Evolutionary conservation across 2,888 invertebrate species (phyloP).

Genomic region (Microctonus hyperodae): DNA sequence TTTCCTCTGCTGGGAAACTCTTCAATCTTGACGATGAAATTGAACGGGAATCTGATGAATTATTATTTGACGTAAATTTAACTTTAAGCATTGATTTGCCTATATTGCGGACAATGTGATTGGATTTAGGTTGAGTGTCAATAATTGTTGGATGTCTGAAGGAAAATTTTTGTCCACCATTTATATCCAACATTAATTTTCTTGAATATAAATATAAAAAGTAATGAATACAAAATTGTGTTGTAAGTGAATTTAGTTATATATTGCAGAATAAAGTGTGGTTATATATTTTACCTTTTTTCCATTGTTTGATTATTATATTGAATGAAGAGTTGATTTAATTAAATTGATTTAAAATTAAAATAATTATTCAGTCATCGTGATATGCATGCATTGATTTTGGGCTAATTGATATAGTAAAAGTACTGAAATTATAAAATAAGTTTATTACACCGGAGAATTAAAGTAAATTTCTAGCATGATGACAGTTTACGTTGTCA

Average conservation of each 20-base stretch:
- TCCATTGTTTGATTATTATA: conserved; percentile 17
- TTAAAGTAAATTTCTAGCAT: not conserved
- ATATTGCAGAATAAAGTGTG: not conserved
- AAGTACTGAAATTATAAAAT: conserved; percentile 5
- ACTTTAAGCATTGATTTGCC: conserved; percentile 39
- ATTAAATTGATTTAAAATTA: not conserved
- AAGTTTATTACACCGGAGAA: not conserved
- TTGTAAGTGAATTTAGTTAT: not conserved
- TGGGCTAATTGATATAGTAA: conserved; percentile 9
- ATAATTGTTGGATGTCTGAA: conserved; percentile 5
- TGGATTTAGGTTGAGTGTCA: conserved; percentile 3
- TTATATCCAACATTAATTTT: conserved; percentile 12
- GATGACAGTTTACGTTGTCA: conserved; percentile 3
- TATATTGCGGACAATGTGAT: not conserved
- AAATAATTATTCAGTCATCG: not conserved
- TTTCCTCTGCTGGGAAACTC: conserved; percentile 51
- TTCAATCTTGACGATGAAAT: conserved; percentile 48
- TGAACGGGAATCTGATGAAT: conserved; percentile 30
- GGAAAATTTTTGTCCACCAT: conserved; percentile 14
- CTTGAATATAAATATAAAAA: conserved; percentile 1
- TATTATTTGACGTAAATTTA: conserved; percentile 40
- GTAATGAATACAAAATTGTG: not conserved
- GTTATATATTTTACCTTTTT: conserved; percentile 10
- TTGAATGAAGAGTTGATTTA: conserved; percentile 1
- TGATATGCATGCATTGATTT: conserved; percentile 12